A percentile compares a stretch with the other conserved stretches of the same genome.
Conservation (phyloP, 2,113 vertebrate species). For the Lampris megalopsis region DNA sequence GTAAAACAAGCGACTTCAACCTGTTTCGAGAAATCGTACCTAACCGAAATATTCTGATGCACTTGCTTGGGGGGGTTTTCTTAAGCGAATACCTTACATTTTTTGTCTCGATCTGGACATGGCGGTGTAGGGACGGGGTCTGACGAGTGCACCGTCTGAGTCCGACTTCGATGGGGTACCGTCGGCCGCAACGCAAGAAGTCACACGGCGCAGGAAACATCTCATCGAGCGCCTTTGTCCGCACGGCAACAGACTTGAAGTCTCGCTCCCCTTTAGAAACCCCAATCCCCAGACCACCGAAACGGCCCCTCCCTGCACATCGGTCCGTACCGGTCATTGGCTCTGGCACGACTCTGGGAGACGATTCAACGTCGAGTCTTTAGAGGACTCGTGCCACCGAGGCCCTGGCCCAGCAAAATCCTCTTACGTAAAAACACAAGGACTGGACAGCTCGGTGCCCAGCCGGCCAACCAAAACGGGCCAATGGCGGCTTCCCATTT, state of each 20-base stretch:
- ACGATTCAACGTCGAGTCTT: conserved; percentile 30
- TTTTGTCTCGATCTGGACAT: too few relatives aligned
- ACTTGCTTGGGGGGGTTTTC: too few relatives aligned
- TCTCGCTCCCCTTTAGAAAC: neutral
- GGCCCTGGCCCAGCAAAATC: conserved; percentile 52
- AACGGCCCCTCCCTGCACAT: conserved; percentile 9
- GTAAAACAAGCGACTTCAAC: too few relatives aligned
- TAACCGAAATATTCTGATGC: too few relatives aligned
- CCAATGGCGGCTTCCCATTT: conserved; percentile 36
- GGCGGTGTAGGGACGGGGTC: too few relatives aligned
- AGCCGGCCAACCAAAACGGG: conserved; percentile 14
- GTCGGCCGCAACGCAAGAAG: too few relatives aligned
- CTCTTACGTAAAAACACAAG: conserved; percentile 66
- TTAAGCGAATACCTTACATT: too few relatives aligned
- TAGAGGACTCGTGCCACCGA: conserved; percentile 30
- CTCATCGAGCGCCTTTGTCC: too few relatives aligned
- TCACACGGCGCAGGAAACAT: too few relatives aligned
- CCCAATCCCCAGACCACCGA: neutral
- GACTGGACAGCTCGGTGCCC: conserved; percentile 7
- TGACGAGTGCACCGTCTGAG: too few relatives aligned
- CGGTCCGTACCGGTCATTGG: conserved; percentile 13
- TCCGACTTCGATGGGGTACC: too few relatives aligned
- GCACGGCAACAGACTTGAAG: neutral
- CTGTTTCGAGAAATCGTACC: too few relatives aligned
- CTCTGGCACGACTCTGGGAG: neutral